These are phyloP conservation scores for Pantherophis vulpinus DNA, from an alignment of 2,797 vertebrate species.

Conservation along the genomic window DNA sequence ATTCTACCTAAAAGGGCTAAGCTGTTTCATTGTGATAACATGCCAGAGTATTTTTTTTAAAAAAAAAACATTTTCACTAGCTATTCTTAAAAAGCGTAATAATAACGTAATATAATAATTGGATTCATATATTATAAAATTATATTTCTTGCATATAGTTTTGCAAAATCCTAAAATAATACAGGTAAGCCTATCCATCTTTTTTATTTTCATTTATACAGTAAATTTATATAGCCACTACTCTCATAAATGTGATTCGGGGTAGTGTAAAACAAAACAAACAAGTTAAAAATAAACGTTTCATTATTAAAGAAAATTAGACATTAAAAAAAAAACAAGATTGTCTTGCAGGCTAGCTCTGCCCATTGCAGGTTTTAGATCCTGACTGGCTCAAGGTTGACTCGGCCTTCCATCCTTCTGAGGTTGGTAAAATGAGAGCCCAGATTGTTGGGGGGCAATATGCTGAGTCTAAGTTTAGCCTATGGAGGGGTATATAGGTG, in stretches of 20 bases:
- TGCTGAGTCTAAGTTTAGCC: not conserved
- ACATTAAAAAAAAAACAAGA: not conserved
- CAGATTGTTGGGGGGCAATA: not conserved
- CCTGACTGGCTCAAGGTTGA: not conserved
- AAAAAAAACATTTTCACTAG: not conserved
- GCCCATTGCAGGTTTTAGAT: not conserved
- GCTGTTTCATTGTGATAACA: not conserved
- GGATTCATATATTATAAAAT: not conserved
- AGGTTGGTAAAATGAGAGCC: not conserved
- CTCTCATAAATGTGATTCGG: not conserved
- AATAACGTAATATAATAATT: not conserved
- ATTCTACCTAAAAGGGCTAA: not conserved
- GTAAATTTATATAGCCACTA: not conserved
- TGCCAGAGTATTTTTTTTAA: not conserved
- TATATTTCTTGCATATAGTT: not conserved
- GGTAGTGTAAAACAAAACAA: not conserved
- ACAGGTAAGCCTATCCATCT: not conserved
- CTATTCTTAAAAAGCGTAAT: not conserved
- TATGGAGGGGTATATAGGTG: not conserved
- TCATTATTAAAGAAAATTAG: not conserved
- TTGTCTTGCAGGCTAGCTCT: not conserved
- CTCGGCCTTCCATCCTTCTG: not conserved
- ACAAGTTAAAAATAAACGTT: not conserved
- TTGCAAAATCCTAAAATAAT: not conserved
- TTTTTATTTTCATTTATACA: not conserved